Base-by-base conservation (phyloP, 2,797 vertebrate species). In the Acropternis orthonyx region DNA sequence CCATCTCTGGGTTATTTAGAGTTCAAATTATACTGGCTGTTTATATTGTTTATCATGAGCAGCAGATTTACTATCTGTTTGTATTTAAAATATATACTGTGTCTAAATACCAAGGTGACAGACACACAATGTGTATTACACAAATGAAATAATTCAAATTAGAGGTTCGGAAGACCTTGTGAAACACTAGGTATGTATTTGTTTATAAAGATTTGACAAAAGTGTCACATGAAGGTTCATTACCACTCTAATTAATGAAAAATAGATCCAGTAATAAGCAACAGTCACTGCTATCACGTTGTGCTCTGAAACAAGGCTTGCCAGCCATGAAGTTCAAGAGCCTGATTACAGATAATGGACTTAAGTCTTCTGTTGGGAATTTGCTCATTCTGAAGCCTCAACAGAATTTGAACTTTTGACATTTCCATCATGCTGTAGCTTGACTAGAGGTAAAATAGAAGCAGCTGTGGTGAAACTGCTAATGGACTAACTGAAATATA, bases 291-390 rank as follows among this genome's bases (percentile, higher is more conserved):
- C 43, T 93, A 85, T 85, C 80, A 85, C 56, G 85, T 93, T 89
- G 72, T 52, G 36, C 48, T 91, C 82, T 81, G 85, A 93, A 89
- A 80, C 0, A 4, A 74, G 59, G n/a, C 89, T 89, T 95, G 67
- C 63, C 79, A 92, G 74, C 73, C 82, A 82, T 39, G 36, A 86
- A 92, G 93, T 93, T 94, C 88, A 92, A 93, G 78, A 68, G 49
- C 84, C 86, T 93, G 94, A 95, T 96, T 96, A 82, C 55, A 81
- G 85, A 96, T 93, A 95, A 95, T 90, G 94, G 80, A 82, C 55
- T 90, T 93, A 52, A 92, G 79, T 85, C 91, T 95, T 91, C 91
- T 95, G 94, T 82, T 92, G 91, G 82, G 89, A 93, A 96, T 95
- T 76, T 36, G 48, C 41, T 91, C 82, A 90, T 88, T 90, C 71